These are phyloP conservation scores for Phthorimaea operculella DNA, from an alignment of 1,140 invertebrate genomes.

Conservation along the genomic window DNA sequence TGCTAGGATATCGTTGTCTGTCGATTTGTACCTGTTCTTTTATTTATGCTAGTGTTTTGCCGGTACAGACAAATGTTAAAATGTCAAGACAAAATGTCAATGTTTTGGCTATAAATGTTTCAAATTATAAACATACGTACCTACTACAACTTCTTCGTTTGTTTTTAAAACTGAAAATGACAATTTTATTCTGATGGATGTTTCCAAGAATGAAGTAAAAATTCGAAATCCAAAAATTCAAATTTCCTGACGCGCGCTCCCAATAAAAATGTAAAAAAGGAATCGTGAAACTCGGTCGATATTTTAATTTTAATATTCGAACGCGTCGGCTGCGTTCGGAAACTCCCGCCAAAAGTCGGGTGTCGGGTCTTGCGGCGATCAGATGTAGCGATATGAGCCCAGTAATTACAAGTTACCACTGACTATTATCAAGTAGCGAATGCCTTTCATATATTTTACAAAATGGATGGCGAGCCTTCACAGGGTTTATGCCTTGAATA, in stretches of 20 bases:
- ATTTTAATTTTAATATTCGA: slow-evolving; percentile 11
- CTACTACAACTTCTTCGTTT: too few species aligned
- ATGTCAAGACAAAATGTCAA: too few species aligned
- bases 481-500: slow-evolving; percentile 39
- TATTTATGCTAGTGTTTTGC: too few species aligned
- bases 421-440: slow-evolving; percentile 63
- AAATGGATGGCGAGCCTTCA: slow-evolving; percentile 44
- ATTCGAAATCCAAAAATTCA: not conserved
- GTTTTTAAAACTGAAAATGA: too few species aligned
- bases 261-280: not conserved
- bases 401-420: slow-evolving; percentile 58
- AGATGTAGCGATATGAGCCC: slow-evolving; percentile 43
- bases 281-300: slow-evolving; percentile 11
- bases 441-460: slow-evolving; percentile 61
- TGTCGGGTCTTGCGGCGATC: slow-evolving; percentile 40
- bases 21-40: too few species aligned
- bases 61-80: too few species aligned
- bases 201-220: too few species aligned
- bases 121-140: too few species aligned
- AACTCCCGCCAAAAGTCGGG: slow-evolving; percentile 30
- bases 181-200: too few species aligned
- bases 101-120: too few species aligned
- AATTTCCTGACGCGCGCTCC: not conserved
- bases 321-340: slow-evolving; percentile 8
- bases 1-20: too few species aligned